phyloP scores from a whole-genome alignment of 2,797 vertebrate species.

The Coluber constrictor region DNA sequence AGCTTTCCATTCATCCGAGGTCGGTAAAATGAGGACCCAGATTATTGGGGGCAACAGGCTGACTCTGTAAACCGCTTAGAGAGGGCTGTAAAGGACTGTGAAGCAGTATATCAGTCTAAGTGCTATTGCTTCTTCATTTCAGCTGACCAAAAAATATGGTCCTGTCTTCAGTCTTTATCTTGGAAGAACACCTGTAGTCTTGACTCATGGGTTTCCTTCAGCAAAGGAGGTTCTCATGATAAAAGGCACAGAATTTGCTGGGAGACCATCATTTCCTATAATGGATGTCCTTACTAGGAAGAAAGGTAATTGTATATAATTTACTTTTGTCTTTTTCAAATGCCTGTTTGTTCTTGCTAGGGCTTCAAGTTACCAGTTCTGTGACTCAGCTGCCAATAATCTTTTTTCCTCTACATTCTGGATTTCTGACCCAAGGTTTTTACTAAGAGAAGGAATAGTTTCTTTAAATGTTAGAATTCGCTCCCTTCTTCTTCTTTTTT shows the following conservation, averaged over 20 bases:
- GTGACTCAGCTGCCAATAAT: no score
- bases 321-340: neutral
- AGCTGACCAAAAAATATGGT: neutral
- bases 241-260: slow-evolving; percentile 5
- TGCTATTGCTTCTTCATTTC: neutral
- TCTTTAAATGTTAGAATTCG: neutral
- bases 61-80: no score
- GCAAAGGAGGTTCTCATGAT: neutral
- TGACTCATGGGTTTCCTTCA: neutral
- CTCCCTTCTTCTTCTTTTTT: neutral
- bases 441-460: neutral
- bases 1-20: no score
- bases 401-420: neutral
- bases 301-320: neutral
- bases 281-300: neutral
- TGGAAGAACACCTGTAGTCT: neutral
- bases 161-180: neutral
- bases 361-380: neutral
- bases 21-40: no score
- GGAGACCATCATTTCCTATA: neutral
- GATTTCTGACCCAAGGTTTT: neutral
- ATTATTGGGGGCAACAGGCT: no score
- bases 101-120: no score
- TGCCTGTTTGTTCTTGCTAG: neutral
- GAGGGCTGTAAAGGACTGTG: no score